Base-by-base conservation (phyloP, 2,888 invertebrate genomes). In the Cyaniris semiargus region DNA sequence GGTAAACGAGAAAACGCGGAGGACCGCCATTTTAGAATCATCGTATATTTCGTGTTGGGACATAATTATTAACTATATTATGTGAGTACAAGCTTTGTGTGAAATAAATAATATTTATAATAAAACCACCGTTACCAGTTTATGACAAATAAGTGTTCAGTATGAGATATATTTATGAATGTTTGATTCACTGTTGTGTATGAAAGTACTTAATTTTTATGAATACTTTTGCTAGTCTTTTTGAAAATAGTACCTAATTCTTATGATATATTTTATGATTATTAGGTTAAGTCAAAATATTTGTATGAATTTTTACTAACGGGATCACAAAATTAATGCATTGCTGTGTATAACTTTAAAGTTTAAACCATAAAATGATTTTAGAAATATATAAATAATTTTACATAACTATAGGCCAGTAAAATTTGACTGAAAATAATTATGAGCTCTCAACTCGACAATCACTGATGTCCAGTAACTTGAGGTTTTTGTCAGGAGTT, bases 101-200 rank as follows among this genome's bases (percentile, higher is more conserved):
- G 3, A 38, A 38, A n/a, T 3, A 71, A 13, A 38, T 44, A 74
- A 53, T 72, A 72, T 74, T 74, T 72, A 23, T 48, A 18, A 53
- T 27, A 53, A 74, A 72, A 27, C 74, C 74, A 74, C 74, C 53
- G 74, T 74, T 74, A 74, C 74, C 74, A 74, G 13, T 72, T 15
- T 23, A 72, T 44, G n/a, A 44, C 76, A 77, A 76, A 34, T 66
- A 66, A 66, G 66, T 27, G 66, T 27, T 66, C 27, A 13, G 27
- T 27, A 31, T 27, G 66, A 60, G 23, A 60, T 60, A 66, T 66
- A 15, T 66, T 66, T 66, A 66, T 66, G 66, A 66, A 66, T 66
- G 66, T 66, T 66, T 27, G 23, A 15, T 66, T 66, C 18, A 53
- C 5, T 66, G 27, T 27, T 27, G 5, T 48, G 23, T 76, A 21